Evolutionary conservation across 2,797 vertebrate genomes (phyloP).

Genomic region (Cheirogaleus major): DNA sequence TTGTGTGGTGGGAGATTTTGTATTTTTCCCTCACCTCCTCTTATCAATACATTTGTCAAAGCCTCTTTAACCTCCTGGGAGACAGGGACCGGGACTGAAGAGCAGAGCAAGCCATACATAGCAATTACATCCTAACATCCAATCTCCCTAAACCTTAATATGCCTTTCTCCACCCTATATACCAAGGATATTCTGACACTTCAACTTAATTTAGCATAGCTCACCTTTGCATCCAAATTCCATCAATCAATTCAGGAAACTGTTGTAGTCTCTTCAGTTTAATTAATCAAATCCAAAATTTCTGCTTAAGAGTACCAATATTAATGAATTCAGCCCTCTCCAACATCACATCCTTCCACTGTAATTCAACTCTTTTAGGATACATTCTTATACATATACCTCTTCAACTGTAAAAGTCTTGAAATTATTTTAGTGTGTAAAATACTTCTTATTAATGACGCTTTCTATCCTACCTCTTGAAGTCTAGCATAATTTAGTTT

Average conservation of each 20-base stretch:
- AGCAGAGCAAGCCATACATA: not conserved
- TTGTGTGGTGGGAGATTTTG: not conserved
- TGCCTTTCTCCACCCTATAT: not conserved
- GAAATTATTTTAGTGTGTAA: not conserved
- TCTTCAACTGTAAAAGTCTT: not conserved
- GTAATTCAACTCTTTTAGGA: not conserved
- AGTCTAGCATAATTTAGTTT: not conserved
- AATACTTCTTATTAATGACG: not conserved
- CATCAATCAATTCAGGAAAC: not conserved
- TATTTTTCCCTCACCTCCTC: not conserved
- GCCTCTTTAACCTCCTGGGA: not conserved
- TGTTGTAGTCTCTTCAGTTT: not conserved
- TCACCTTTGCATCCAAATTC: not conserved
- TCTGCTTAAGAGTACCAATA: not conserved
- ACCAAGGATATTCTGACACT: not conserved
- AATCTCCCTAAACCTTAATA: not conserved
- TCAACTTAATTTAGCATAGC: not conserved
- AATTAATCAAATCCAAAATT: not conserved
- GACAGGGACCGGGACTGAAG: rapidly evolving
- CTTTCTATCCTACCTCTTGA: not conserved
- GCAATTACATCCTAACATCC: not conserved
- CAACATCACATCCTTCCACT: not conserved
- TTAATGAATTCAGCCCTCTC: not conserved
- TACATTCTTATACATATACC: not conserved
- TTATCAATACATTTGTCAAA: not conserved